Evolutionary conservation across 2,113 vertebrate species (phyloP), one percentile per base, ranked within the genome.

Genomic region (Calypte anna): DNA sequence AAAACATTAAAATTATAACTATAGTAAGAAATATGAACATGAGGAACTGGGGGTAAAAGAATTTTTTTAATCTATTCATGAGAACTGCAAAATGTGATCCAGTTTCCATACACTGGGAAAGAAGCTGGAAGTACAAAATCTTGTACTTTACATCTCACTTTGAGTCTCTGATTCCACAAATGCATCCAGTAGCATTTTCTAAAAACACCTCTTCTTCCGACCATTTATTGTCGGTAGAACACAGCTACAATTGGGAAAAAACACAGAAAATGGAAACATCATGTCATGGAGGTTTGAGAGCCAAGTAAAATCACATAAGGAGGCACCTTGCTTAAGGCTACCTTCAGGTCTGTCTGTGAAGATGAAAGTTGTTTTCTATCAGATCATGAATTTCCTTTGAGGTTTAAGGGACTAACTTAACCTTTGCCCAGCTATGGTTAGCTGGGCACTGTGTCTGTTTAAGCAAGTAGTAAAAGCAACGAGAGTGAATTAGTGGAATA

Each of bases 381-480:
- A 51, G 22, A 48, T 66, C 2, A 14, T 64, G 63, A 33, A 18
- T 50, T 83, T 93, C 24, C 21, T 18, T 40, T 81, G 22, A 24
- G 12, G 0, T 46, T 83, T 66, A 64, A 73, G 18, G 28, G 15
- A 77, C 28, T 67, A 24, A 44, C 17, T 14, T 44, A 25, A 53
- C 20, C 48, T 62, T 63, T 79, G 40, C 62, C 46, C 13, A 53
- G 19, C 40, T 40, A 40, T 40, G 40, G 40, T 40, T 12, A 40
- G 40, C 51, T 82, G 0, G 31, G 12, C 3, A 2, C 24, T 44
- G 1, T 24, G 14, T 55, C 57, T 74, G 0, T 3, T 0, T 54
- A 69, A 53, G 18, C 8, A 57, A 48, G 27, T 2, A 64, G 23
- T 53, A 30, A 80, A 93, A 62, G 5, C 15, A 58, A 2, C 22